Evolutionary conservation across 1,140 invertebrate species (phyloP).

Genomic region (Caenorhabditis remanei): DNA sequence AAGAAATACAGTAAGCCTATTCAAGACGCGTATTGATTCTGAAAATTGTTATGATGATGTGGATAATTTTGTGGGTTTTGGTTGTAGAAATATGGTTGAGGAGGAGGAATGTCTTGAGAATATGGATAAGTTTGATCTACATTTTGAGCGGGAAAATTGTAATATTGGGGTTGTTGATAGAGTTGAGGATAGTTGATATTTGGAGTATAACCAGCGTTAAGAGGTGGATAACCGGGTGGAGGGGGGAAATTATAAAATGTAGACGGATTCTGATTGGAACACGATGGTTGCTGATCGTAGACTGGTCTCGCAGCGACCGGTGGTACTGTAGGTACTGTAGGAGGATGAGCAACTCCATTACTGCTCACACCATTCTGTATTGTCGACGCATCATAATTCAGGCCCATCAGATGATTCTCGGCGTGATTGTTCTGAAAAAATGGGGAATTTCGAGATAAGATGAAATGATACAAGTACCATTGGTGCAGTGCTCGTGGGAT

Average conservation of each 20-base stretch:
- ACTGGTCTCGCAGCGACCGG: too few relatives aligned
- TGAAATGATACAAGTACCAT: neutral
- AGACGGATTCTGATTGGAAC: neutral
- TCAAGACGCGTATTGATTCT: conserved; percentile 13
- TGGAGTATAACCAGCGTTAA: conserved; percentile 21
- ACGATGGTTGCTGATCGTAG: neutral
- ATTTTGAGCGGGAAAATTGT: neutral
- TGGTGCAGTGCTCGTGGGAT: neutral
- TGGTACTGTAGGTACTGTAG: neutral
- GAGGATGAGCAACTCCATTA: neutral
- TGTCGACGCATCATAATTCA: conserved; percentile 4
- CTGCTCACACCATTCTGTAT: neutral
- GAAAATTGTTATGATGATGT: conserved; percentile 4
- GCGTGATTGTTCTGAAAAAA: conserved; percentile 40
- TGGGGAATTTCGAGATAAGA: neutral
- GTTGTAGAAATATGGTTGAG: conserved; percentile 11
- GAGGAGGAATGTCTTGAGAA: neutral
- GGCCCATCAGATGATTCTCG: conserved; percentile 30
- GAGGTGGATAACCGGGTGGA: neutral
- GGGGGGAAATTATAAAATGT: conserved; percentile 15
- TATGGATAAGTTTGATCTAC: neutral
- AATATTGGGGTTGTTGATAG: conserved; percentile 33
- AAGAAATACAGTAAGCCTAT: too few relatives aligned
- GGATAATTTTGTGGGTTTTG: neutral
- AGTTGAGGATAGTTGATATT: conserved; percentile 39